Evolutionary conservation across 2,888 invertebrate genomes (phyloP).

Genomic region (Ophioninae sp.): DNA sequence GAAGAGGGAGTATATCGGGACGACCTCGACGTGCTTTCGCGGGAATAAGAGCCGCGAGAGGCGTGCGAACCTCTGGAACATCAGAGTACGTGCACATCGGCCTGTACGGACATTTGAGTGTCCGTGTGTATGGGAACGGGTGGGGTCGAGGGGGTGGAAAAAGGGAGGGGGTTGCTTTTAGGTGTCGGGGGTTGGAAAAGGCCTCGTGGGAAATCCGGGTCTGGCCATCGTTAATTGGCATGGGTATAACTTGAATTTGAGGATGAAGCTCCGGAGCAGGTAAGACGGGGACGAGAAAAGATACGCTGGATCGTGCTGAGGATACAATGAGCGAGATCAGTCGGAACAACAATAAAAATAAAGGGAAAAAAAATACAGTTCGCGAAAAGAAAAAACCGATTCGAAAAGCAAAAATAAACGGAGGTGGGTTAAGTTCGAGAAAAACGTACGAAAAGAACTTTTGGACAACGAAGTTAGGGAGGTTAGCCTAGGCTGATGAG

Average conservation of each 20-base stretch:
- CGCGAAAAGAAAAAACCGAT: constrained; percentile 2
- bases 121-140: constrained; percentile 5
- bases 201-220: constrained; percentile 63
- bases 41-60: constrained; percentile 27
- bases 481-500: too few species aligned
- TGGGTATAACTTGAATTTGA: constrained; percentile 50
- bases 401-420: constrained; percentile 27
- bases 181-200: constrained; percentile 50
- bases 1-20: constrained; percentile 48
- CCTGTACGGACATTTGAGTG: neutral
- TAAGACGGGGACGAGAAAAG: constrained; percentile 38
- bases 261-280: constrained; percentile 22
- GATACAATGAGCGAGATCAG: constrained; percentile 33
- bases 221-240: constrained; percentile 64
- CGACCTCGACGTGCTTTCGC: constrained; percentile 56
- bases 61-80: constrained; percentile 35
- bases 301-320: constrained; percentile 31
- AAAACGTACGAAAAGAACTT: neutral
- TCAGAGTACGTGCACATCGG: constrained; percentile 1
- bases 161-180: neutral
- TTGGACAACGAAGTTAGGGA: too few species aligned
- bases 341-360: constrained; percentile 6
- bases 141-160: neutral
- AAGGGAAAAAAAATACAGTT: constrained; percentile 20
- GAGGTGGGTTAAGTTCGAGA: neutral